Evolutionary conservation across 1,140 invertebrate genomes (phyloP).

Genomic region (Brachionus paranguensis): DNA sequence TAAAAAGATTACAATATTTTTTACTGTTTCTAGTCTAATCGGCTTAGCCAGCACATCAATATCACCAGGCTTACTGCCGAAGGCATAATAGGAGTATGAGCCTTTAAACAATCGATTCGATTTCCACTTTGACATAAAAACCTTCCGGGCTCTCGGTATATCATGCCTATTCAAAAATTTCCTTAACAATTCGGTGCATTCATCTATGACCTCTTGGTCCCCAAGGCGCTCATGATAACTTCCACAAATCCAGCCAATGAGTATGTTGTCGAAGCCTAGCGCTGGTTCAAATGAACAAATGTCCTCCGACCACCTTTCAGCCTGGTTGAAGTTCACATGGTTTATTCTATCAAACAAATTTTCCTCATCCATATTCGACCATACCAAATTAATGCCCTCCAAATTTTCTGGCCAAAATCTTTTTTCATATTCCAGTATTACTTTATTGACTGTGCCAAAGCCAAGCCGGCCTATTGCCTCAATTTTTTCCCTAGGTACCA

Average conservation of each 20-base stretch:
- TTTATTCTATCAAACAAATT: background rate
- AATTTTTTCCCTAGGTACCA: background rate
- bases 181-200: background rate
- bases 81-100: background rate
- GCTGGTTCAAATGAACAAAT: conserved; percentile 8
- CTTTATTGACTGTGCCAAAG: conserved; percentile 33
- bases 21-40: background rate
- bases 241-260: conserved; percentile 29
- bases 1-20: background rate
- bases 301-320: conserved; percentile 12
- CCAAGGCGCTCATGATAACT: conserved; percentile 1
- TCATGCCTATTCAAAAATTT: background rate
- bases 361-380: background rate
- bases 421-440: conserved; percentile 1
- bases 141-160: background rate
- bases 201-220: background rate
- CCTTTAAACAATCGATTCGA: background rate
- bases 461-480: background rate
- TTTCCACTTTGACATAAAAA: conserved; percentile 14
- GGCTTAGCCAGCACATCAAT: background rate
- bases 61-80: conserved; percentile 40
- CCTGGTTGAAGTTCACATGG: background rate
- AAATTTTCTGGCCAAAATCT: conserved; percentile 32
- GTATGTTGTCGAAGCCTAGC: background rate
- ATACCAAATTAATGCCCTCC: conserved; percentile 25